Percentiles rank a stretch among this genome's conserved stretches.
phyloP scores from a whole-genome alignment of 1,140 invertebrate species.

The Bradynema listronoti region DNA sequence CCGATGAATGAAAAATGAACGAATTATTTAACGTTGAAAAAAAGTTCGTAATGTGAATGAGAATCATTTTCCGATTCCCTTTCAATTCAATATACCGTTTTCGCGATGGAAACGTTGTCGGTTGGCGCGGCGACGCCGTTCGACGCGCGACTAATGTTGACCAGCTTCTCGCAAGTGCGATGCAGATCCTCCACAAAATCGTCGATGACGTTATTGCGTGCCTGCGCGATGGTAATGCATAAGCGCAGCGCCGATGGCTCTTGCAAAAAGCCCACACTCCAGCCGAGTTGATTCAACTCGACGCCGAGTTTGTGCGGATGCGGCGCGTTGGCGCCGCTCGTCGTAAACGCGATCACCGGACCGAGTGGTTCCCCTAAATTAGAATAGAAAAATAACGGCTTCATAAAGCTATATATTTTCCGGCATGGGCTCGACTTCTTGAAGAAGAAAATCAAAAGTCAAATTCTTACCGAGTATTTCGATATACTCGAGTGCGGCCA shows the following conservation, averaged over 20 bases:
- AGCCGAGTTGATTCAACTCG: constrained; percentile 43
- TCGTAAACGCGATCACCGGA: constrained; percentile 32
- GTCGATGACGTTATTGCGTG: constrained; percentile 29
- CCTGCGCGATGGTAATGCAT: constrained; percentile 28
- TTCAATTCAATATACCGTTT: too few relatives aligned
- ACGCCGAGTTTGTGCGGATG: constrained; percentile 32
- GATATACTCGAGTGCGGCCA: constrained; percentile 25
- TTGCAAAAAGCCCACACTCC: constrained; percentile 36
- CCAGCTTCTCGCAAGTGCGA: constrained; percentile 29
- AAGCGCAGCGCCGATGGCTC: constrained; percentile 35
- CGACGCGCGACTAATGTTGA: too few relatives aligned
- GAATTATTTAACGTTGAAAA: too few relatives aligned
- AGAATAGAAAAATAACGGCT: not conserved
- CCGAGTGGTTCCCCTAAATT: constrained; percentile 33
- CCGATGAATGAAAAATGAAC: too few relatives aligned
- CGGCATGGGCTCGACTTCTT: too few relatives aligned
- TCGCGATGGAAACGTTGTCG: constrained; percentile 33
- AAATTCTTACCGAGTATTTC: constrained; percentile 21
- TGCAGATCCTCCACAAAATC: constrained; percentile 40
- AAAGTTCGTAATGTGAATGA: too few relatives aligned
- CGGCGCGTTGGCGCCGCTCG: constrained; percentile 34
- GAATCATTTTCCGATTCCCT: too few relatives aligned
- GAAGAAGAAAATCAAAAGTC: too few relatives aligned
- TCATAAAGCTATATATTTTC: too few relatives aligned
- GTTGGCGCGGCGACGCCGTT: too few relatives aligned